These are phyloP conservation scores for Dysmachus trigonus DNA, from an alignment of 2,888 invertebrate genomes.

Conservation along the genomic window DNA sequence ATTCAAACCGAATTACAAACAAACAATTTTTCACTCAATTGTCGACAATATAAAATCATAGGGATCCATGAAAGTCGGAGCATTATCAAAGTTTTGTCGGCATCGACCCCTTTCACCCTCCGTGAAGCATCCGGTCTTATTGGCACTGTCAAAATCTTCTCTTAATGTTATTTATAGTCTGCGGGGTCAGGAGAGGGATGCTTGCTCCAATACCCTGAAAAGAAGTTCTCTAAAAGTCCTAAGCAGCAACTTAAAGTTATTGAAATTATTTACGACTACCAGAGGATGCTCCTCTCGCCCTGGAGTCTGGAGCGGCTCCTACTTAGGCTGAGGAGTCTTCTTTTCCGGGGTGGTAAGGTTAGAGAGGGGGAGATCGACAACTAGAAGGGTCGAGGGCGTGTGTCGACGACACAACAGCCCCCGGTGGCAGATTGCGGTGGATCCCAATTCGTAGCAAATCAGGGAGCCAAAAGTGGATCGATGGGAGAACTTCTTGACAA, in stretches of 20 bases:
- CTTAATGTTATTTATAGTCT: not conserved
- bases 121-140: not conserved
- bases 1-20: not conserved
- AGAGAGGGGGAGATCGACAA: not conserved
- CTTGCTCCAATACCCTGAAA: not conserved
- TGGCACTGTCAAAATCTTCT: not conserved
- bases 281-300: not conserved
- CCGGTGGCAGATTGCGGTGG: not conserved
- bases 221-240: not conserved
- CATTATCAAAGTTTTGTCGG: not conserved
- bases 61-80: not conserved
- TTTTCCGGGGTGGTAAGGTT: not conserved
- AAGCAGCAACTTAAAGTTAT: not conserved
- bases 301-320: not conserved
- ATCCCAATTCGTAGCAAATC: not conserved
- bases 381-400: not conserved
- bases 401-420: no score
- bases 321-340: not conserved
- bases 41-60: not conserved
- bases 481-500: constrained; percentile 1
- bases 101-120: not conserved
- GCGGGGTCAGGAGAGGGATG: not conserved
- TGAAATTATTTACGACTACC: not conserved
- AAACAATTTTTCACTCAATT: not conserved
- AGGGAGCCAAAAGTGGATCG: not conserved